phyloP scores from a whole-genome alignment of 2,113 vertebrate species.

The Planiliza haematocheilus region DNA sequence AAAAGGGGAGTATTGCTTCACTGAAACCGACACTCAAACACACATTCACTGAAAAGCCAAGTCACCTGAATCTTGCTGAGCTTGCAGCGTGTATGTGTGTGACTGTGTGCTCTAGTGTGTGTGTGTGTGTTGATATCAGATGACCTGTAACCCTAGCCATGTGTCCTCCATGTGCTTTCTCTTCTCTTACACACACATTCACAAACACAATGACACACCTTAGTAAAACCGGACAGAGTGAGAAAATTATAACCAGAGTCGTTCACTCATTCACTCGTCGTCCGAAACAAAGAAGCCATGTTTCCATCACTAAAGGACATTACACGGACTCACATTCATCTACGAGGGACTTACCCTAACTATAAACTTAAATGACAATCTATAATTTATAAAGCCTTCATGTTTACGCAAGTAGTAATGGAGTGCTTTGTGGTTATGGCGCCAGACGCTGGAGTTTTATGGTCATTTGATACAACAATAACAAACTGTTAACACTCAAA shows the following conservation, averaged over 20 bases:
- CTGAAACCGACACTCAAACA: slow-evolving; percentile 76
- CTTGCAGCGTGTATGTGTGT: slow-evolving; percentile 57
- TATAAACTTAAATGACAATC: not conserved
- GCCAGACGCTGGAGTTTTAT: not conserved
- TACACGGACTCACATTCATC: not conserved
- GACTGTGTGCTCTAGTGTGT: slow-evolving; percentile 34
- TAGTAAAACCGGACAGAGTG: not conserved
- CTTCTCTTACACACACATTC: slow-evolving; percentile 30
- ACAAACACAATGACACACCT: slow-evolving; percentile 58
- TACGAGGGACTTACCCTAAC: not conserved
- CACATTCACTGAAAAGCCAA: slow-evolving; percentile 72
- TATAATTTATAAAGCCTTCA: slow-evolving; percentile 48
- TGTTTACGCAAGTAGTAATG: slow-evolving; percentile 23
- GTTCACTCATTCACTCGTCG: too few relatives aligned
- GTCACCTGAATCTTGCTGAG: slow-evolving; percentile 81
- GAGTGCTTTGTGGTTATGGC: slow-evolving; percentile 19
- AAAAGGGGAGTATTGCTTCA: slow-evolving; percentile 73
- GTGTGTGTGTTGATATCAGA: slow-evolving; percentile 67
- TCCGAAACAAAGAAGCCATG: not conserved
- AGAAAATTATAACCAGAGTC: too few relatives aligned
- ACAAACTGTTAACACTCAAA: slow-evolving; percentile 25
- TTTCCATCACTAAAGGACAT: too few relatives aligned
- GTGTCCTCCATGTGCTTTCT: slow-evolving; percentile 75
- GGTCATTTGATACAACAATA: slow-evolving; percentile 18
- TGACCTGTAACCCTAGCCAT: slow-evolving; percentile 78